phyloP scores from a whole-genome alignment of 1,140 invertebrate genomes.

The Oryctes rhinoceros region DNA sequence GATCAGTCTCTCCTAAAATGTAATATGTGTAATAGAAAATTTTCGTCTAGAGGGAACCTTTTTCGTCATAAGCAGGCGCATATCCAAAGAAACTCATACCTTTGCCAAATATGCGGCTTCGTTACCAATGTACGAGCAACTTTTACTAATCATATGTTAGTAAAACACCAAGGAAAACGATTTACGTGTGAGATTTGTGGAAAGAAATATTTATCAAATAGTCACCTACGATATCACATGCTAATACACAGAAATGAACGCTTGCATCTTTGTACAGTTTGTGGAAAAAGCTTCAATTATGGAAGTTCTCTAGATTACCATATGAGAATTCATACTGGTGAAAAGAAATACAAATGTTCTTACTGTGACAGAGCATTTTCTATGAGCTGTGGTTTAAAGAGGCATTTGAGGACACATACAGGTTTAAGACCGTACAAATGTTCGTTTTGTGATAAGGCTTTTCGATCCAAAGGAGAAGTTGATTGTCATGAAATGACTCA shows the following conservation, averaged over 20 bases:
- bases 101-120: conserved; percentile 46
- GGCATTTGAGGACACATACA: conserved; percentile 63
- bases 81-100: conserved; percentile 42
- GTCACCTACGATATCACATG: conserved; percentile 41
- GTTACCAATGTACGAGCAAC: conserved; percentile 18
- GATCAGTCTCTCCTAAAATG: conserved; percentile 7
- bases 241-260: conserved; percentile 45
- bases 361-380: conserved; percentile 54
- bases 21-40: background rate
- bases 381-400: conserved; percentile 45
- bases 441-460: conserved; percentile 62
- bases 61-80: conserved; percentile 27
- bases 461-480: conserved; percentile 52
- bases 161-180: conserved; percentile 39
- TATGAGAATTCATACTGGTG: conserved; percentile 52
- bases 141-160: conserved; percentile 34
- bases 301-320: conserved; percentile 49
- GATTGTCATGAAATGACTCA: conserved; percentile 68
- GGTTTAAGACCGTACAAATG: conserved; percentile 68
- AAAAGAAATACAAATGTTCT: conserved; percentile 54
- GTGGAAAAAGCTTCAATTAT: conserved; percentile 51
- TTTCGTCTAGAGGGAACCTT: background rate
- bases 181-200: conserved; percentile 45
- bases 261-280: conserved; percentile 47
- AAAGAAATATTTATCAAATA: conserved; percentile 45